These are phyloP conservation scores for Galeruca laticollis DNA, from an alignment of 2,888 invertebrate genomes.

Conservation along the genomic window DNA sequence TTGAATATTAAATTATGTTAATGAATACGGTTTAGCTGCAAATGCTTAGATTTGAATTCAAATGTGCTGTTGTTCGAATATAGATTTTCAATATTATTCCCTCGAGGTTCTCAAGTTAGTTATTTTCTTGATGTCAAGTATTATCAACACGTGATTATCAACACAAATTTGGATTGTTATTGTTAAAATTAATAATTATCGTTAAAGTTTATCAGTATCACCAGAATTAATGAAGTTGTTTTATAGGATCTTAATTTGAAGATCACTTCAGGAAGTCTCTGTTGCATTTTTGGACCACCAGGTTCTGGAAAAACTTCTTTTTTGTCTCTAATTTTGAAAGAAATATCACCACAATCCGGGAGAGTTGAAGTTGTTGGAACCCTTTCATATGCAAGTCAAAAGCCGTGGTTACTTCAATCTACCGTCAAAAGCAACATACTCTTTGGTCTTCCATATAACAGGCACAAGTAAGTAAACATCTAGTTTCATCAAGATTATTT, in stretches of 20 bases:
- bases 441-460: slow-evolving; percentile 77
- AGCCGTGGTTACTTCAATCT: slow-evolving; percentile 82
- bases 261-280: slow-evolving; percentile 65
- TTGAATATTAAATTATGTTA: too few species aligned
- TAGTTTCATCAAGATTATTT: neutral
- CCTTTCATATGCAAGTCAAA: slow-evolving; percentile 80
- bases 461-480: slow-evolving; percentile 62
- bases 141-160: too few species aligned
- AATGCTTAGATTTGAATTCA: too few species aligned
- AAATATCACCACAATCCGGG: slow-evolving; percentile 75
- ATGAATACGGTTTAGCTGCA: too few species aligned
- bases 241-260: slow-evolving; percentile 56
- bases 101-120: too few species aligned
- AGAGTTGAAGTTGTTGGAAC: slow-evolving; percentile 73
- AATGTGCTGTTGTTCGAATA: too few species aligned
- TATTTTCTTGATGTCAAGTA: too few species aligned
- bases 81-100: too few species aligned
- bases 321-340: slow-evolving; percentile 78
- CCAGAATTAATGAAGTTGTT: neutral
- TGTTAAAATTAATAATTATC: too few species aligned
- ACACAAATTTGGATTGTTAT: too few species aligned
- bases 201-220: too few species aligned
- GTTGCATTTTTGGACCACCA: slow-evolving; percentile 72
- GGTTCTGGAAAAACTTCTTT: slow-evolving; percentile 80
- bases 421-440: slow-evolving; percentile 84